Evolutionary conservation across 1,140 invertebrate species (phyloP).

Genomic region (Drosophila kanapiae): DNA sequence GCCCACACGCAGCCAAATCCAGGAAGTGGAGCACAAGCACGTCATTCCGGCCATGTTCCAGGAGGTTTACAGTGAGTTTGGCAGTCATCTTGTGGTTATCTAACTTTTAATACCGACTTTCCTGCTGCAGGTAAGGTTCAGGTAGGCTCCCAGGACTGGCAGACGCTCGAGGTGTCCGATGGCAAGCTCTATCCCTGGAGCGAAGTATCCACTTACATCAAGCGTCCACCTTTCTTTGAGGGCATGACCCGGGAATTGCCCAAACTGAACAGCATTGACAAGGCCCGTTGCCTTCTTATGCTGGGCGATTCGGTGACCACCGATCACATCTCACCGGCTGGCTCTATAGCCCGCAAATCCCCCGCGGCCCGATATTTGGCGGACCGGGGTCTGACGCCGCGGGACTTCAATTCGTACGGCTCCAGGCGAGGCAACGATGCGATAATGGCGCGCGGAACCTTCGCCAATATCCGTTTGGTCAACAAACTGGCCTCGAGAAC

Average conservation of each 20-base stretch:
- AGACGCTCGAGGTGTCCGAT: slow-evolving; percentile 91
- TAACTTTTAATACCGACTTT: not conserved
- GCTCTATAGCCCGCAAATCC: slow-evolving; percentile 97
- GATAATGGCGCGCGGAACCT: slow-evolving; percentile 90
- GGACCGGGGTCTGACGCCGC: slow-evolving; percentile 92
- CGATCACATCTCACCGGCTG: slow-evolving; percentile 99
- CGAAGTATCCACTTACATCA: slow-evolving; percentile 96
- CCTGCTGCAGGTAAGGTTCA: slow-evolving; percentile 89
- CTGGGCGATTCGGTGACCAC: slow-evolving; percentile 98
- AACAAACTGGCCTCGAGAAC: slow-evolving; percentile 22
- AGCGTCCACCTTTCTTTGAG: slow-evolving; percentile 97
- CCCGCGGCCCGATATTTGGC: slow-evolving; percentile 96
- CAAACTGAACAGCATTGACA: slow-evolving; percentile 86
- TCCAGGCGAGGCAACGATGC: slow-evolving; percentile 97
- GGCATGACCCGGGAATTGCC: slow-evolving; percentile 91
- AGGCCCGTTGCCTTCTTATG: slow-evolving; percentile 93
- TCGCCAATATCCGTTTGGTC: slow-evolving; percentile 50
- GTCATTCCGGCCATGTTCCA: slow-evolving; percentile 99
- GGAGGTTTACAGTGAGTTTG: slow-evolving; percentile 89
- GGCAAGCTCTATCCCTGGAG: slow-evolving; percentile 98
- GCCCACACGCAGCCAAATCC: slow-evolving; percentile 96
- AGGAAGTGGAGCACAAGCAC: slow-evolving; percentile 93
- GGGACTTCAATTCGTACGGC: slow-evolving; percentile 99
- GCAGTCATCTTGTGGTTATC: not conserved
- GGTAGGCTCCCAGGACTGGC: slow-evolving; percentile 95